Base-by-base conservation (phyloP, 2,113 vertebrate genomes). In the Siniperca chuatsi region DNA sequence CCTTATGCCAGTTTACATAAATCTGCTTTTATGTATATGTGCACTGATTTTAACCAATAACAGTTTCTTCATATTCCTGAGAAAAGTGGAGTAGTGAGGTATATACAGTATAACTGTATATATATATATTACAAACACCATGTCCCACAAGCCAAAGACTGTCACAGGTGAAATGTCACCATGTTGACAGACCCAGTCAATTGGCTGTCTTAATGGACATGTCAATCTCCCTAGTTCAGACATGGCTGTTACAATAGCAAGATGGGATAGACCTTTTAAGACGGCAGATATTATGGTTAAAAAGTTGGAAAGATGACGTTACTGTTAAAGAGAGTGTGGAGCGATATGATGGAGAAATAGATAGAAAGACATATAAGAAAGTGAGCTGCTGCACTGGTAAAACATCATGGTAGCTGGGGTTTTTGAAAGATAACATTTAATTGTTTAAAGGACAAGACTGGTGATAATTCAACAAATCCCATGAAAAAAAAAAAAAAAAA, bases 91-190 rank as follows among this genome's bases (percentile, higher is more conserved):
- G 15, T 57, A 12, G 20, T 58, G 15, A n/a, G 7, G 3, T 77
- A 21, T 67, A 21, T 10, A n/a, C n/a, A n/a, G n/a, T n/a, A 16
- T 21, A 48, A 29, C 11, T 46, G 1, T 68, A 48, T 52, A 48
- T 79, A 48, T 79, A 50, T 70, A 71, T 71, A 52, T 25, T 13
- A 79, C 21, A 12, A 57, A 37, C 46, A n/a, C 18, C 23, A 35
- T 66, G 44, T 79, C 62, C 54, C 71, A 67, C 13, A 65, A 55
- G 66, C 58, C 48, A 29, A 1, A 60, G 33, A 40, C n/a, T 6
- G 52, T 60, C 42, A 72, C 48, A 16, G 60, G 68, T 48, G 58
- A 42, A 44, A 78, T 66, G 61, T 66, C 52, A 58, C 18, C 18
- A 2, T 48, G 29, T 40, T 69, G 72, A 76, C 55, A 68, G 55